phyloP scores from a whole-genome alignment of 2,797 vertebrate genomes.

The Nasua narica region DNA sequence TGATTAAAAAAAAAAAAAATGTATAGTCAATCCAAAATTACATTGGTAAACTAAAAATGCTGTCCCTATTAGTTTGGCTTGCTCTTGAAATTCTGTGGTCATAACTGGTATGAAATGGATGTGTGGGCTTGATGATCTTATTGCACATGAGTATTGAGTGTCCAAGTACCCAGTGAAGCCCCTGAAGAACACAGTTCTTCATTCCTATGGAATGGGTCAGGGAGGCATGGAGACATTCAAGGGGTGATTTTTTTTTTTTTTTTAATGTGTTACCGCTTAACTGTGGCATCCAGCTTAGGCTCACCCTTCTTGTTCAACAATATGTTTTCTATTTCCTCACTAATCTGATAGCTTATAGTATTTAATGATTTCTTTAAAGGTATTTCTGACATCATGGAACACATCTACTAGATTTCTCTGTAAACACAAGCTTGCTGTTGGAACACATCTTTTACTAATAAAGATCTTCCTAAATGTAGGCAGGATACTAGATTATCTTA shows the following conservation, averaged over 20 bases:
- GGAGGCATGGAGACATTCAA: not conserved
- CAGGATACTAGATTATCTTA: slow-evolving; percentile 23
- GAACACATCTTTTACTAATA: slow-evolving; percentile 15
- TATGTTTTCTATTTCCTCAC: not conserved
- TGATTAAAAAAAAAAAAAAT: slow-evolving; percentile 48
- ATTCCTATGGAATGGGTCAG: not conserved
- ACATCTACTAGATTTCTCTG: not conserved
- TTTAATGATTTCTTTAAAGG: slow-evolving; percentile 3
- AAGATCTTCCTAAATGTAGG: not conserved
- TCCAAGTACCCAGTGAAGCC: not conserved
- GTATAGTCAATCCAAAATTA: not conserved
- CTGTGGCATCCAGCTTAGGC: not conserved
- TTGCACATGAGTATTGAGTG: not conserved
- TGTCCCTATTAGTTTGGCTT: not conserved
- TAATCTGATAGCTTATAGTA: not conserved
- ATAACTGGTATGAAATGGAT: not conserved
- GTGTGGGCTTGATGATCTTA: not conserved
- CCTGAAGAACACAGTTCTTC: not conserved
- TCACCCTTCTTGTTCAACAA: not conserved
- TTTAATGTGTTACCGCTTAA: not conserved
- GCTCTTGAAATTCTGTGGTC: slow-evolving; percentile 34
- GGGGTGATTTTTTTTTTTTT: not conserved
- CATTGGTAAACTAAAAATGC: not conserved
- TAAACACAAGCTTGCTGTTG: not conserved
- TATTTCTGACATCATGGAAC: slow-evolving; percentile 39